Evolutionary conservation across 2,797 vertebrate genomes (phyloP).

Genomic region (Melanotaenia pygmaea): DNA sequence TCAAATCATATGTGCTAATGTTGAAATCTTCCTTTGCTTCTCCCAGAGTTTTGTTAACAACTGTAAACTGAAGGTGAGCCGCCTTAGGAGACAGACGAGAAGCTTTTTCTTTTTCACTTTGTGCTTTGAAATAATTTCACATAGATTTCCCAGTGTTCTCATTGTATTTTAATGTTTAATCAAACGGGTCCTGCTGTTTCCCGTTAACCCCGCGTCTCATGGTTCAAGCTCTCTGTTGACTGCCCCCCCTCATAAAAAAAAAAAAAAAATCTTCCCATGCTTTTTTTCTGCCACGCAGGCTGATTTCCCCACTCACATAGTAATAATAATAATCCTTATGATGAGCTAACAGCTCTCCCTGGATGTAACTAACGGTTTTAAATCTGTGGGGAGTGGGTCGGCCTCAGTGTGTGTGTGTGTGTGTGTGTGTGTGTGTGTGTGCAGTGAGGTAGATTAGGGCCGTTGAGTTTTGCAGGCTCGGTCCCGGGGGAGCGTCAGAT

Average conservation of each 20-base stretch:
- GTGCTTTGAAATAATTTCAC: conserved; percentile 27
- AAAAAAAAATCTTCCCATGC: conserved; percentile 37
- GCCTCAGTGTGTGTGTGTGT: conserved; percentile 1
- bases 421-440: conserved; percentile 15
- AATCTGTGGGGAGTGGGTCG: conserved; percentile 73
- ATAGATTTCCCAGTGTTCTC: conserved; percentile 39
- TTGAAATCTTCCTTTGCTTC: conserved; percentile 7
- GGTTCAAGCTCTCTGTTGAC: conserved; percentile 59
- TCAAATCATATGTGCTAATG: conserved; percentile 19
- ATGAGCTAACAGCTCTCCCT: conserved; percentile 82
- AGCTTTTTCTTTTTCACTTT: conserved; percentile 9
- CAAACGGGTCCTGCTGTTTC: conserved; percentile 58
- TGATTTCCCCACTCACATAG: conserved; percentile 2
- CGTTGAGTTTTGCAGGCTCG: conserved; percentile 86
- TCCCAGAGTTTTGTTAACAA: conserved; percentile 24
- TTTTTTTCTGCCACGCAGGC: conserved; percentile 28
- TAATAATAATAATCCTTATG: conserved; percentile 72
- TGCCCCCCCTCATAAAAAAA: conserved; percentile 4
- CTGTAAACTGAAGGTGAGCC: conserved; percentile 46
- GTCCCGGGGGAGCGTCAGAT: conserved; percentile 95
- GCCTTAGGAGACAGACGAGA: conserved; percentile 22
- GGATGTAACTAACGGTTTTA: conserved; percentile 82
- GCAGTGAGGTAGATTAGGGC: conserved; percentile 88
- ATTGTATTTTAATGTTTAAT: conserved; percentile 67
- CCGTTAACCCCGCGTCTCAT: conserved; percentile 66